Conservation (phyloP, 2,888 invertebrate species). For the Coleophora deauratella region DNA sequence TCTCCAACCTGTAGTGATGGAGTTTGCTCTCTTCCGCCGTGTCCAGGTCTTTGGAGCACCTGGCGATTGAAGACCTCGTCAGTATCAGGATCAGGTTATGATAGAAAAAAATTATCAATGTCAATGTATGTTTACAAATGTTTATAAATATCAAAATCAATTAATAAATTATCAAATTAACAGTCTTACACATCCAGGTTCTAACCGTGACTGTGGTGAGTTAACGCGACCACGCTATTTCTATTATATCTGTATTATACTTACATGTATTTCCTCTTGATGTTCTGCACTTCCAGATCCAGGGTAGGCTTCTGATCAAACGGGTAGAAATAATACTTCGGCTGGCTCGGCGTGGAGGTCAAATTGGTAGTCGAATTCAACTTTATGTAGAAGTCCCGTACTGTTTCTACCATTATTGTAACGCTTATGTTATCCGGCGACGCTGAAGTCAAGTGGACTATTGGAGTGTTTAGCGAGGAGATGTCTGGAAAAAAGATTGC, state of each 20-base stretch:
- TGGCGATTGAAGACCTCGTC: background rate
- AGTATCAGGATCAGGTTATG: background rate
- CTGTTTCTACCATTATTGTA: slow-evolving; percentile 72
- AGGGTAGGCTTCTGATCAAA: slow-evolving; percentile 52
- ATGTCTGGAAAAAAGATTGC: slow-evolving; percentile 40
- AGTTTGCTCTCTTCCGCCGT: background rate
- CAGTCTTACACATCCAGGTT: too few species aligned
- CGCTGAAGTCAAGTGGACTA: slow-evolving; percentile 81
- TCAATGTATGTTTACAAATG: too few species aligned
- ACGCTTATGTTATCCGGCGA: slow-evolving; percentile 73
- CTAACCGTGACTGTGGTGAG: too few species aligned
- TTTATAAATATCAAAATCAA: too few species aligned
- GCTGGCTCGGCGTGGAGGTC: slow-evolving; percentile 60
- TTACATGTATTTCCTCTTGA: slow-evolving; percentile 68
- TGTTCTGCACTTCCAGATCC: slow-evolving; percentile 36
- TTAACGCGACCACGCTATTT: too few species aligned
- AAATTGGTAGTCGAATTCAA: slow-evolving; percentile 53
- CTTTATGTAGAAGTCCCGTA: slow-evolving; percentile 74
- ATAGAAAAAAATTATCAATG: too few species aligned
- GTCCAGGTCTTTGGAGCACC: background rate
- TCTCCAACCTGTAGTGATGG: background rate
- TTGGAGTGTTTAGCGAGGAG: slow-evolving; percentile 64
- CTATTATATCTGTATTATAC: too few species aligned
- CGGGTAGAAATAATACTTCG: slow-evolving; percentile 71
- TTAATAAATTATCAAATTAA: too few species aligned